Evolutionary conservation across 2,797 vertebrate genomes (phyloP).

Genomic region (Acanthiza pusilla): DNA sequence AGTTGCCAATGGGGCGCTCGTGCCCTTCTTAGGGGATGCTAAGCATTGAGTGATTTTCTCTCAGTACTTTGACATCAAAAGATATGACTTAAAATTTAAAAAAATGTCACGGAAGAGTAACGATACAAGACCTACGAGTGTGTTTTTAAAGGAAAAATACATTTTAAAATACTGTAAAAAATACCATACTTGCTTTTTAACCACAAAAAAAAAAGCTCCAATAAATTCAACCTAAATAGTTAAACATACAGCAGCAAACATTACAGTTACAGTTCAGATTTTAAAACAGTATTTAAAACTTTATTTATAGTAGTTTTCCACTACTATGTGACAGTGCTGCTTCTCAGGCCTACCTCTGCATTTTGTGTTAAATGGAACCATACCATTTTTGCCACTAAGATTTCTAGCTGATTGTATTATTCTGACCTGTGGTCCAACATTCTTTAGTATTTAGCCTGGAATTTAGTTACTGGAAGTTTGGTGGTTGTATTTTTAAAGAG

Average conservation of each 20-base stretch:
- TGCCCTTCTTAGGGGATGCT: not conserved
- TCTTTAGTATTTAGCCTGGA: constrained; percentile 1
- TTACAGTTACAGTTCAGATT: constrained; percentile 6
- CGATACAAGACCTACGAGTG: not conserved
- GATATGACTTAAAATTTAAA: not conserved
- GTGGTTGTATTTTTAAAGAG: not conserved
- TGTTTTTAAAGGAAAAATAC: constrained; percentile 35
- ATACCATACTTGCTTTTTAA: not conserved
- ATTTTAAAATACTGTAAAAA: constrained; percentile 34
- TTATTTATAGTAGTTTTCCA: constrained; percentile 26
- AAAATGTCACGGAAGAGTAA: not conserved
- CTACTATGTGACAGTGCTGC: constrained; percentile 27
- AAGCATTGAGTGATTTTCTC: not conserved
- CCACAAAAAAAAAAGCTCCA: not conserved
- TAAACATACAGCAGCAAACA: constrained; percentile 46
- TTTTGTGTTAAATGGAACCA: not conserved
- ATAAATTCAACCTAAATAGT: constrained; percentile 8
- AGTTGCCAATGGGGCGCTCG: not conserved
- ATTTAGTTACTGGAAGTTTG: not conserved
- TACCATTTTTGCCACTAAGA: not conserved
- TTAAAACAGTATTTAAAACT: not conserved
- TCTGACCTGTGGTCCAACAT: constrained; percentile 1
- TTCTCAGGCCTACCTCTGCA: constrained; percentile 4
- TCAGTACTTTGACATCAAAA: not conserved
- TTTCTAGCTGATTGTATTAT: not conserved